Base-by-base conservation (phyloP, 30 jellyfish, hydroid and myxozoan species). In the Cassiopea andromeda region DNA sequence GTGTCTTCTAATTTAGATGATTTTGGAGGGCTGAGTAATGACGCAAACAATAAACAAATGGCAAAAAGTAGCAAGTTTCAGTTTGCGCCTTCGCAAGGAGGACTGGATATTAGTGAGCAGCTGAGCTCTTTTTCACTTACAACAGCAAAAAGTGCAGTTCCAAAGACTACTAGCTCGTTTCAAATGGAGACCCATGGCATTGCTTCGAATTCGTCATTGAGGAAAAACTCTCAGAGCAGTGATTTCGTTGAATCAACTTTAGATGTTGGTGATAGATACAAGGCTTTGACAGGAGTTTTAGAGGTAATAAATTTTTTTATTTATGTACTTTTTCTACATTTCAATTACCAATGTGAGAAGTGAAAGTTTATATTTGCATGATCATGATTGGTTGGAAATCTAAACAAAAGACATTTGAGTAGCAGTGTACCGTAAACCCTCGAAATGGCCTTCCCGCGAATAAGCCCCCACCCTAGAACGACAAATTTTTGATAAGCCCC, bases 261-360 rank as follows among this genome's bases (percentile, higher is more conserved):
- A 46, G 82, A 72, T 27, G 96, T 78, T 1, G 70, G 69, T 18
- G 89, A 80, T 47, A 89, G 96, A 50, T 88, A 88, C 82, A 88
- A 88, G 64, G 96, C 96, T 1, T 67, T 88, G 64, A 80, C 91
- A 19, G 96, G 96, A 4, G 96, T 60, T 17, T 45, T 88, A 54
- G 90, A 88, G 96, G 96, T 88, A 73, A 47, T 27, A 61, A 3
- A 61, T 8, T 4, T 4, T 3, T 8, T 61, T 61, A 14, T 61
- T 13, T 2, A 2, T 61, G 19, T 27, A 8, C 43, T 17, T 61
- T 13, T 61, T 61, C 43, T 61, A 61, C 27, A 27, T 2, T 61
- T 61, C 14, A 14, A 4, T 61, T 50, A 50, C 9, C 64, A 50
- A 50, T 50, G 64, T 5, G 5, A 50, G 64, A 2, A 9, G 64